Conservation (phyloP, 2,797 vertebrate species). For the Cyprinella venusta region DNA sequence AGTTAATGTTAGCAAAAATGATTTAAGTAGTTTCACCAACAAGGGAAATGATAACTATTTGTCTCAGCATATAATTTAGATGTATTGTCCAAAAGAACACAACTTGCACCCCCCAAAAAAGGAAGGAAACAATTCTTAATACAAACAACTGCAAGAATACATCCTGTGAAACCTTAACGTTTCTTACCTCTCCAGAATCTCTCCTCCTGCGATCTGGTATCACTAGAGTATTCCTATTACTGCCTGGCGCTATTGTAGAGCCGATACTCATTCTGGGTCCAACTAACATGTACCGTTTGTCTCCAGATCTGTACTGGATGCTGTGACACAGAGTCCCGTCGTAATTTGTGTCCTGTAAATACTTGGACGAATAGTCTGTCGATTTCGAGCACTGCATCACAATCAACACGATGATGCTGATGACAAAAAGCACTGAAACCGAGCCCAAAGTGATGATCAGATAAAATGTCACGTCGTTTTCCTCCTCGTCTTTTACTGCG, state of each 20-base stretch:
- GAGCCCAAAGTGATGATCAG: conserved; percentile 64
- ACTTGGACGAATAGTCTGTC: conserved; percentile 60
- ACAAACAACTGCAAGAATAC: background rate
- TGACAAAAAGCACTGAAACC: conserved; percentile 63
- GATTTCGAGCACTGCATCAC: conserved; percentile 67
- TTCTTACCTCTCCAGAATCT: conserved; percentile 61
- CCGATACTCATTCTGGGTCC: conserved; percentile 68
- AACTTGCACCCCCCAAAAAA: background rate
- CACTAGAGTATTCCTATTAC: conserved; percentile 65
- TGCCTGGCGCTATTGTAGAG: conserved; percentile 61
- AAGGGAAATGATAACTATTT: background rate
- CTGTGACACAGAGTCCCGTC: conserved; percentile 61
- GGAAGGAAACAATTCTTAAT: background rate
- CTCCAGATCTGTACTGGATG: conserved; percentile 68
- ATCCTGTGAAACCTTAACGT: background rate
- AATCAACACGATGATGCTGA: conserved; percentile 65
- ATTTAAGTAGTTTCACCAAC: background rate
- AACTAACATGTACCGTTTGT: conserved; percentile 68
- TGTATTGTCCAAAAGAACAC: background rate
- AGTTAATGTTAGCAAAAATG: background rate
- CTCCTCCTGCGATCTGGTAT: conserved; percentile 58
- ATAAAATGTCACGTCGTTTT: conserved; percentile 62
- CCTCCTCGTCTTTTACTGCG: conserved; percentile 48
- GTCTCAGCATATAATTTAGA: background rate
- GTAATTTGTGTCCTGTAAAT: conserved; percentile 61